Percentiles rank a stretch among this genome's conserved stretches.
Evolutionary conservation across 2,797 vertebrate species (phyloP).

Genomic region (Hydrolagus colliei): DNA sequence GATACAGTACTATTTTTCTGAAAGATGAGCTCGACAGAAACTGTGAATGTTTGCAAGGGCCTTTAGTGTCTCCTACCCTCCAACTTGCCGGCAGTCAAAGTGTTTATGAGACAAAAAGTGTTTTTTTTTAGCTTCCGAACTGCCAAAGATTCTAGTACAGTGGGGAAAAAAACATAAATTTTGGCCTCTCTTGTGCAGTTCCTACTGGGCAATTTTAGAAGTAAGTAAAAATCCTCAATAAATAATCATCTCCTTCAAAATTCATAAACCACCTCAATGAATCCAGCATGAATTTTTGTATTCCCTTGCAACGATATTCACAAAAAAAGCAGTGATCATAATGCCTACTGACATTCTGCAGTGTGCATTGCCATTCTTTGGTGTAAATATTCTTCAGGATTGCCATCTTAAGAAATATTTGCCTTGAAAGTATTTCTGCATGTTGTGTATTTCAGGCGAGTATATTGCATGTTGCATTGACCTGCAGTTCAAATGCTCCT

Average conservation of each 20-base stretch:
- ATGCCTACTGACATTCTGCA: conserved; percentile 28
- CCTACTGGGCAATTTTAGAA: neutral
- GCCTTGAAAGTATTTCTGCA: conserved; percentile 23
- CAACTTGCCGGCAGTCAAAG: neutral
- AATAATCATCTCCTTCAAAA: conserved; percentile 12
- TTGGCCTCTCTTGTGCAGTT: neutral
- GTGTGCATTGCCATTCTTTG: conserved; percentile 13
- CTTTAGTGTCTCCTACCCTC: neutral
- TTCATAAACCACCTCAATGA: conserved; percentile 22
- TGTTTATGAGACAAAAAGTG: no score
- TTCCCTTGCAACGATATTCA: neutral
- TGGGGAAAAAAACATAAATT: neutral
- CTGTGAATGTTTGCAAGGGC: neutral
- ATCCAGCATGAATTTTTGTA: conserved; percentile 18
- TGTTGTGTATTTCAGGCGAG: neutral
- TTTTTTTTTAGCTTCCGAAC: no score
- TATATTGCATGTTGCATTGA: neutral
- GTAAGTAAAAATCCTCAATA: neutral
- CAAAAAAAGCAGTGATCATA: neutral
- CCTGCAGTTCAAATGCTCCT: neutral
- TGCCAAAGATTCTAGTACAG: neutral
- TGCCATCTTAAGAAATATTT: neutral
- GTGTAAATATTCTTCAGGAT: conserved; percentile 1
- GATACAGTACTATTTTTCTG: neutral
- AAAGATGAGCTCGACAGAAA: neutral